phyloP scores from a whole-genome alignment of 2,113 vertebrate species.

The Antigone vipio region DNA sequence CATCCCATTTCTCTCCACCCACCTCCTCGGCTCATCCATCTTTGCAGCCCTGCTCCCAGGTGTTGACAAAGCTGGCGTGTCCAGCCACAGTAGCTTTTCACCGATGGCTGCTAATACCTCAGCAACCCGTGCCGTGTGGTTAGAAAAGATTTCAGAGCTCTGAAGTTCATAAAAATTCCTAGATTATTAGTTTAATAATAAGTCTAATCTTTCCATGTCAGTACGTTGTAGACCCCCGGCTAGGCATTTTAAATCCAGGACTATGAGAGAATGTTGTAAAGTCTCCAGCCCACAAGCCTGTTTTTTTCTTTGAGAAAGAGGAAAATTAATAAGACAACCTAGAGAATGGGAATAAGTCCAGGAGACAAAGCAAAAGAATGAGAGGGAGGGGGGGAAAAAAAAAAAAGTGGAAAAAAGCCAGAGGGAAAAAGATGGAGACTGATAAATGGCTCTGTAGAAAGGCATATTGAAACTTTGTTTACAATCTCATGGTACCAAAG shows the following conservation, averaged over 20 bases:
- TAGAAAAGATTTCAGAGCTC: slow-evolving; percentile 5
- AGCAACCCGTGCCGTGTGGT: neutral
- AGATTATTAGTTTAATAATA: slow-evolving; percentile 38
- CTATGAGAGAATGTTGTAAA: slow-evolving; percentile 35
- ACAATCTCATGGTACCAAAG: slow-evolving; percentile 15
- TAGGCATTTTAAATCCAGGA: neutral
- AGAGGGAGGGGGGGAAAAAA: neutral
- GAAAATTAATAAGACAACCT: slow-evolving; percentile 50
- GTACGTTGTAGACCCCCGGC: neutral
- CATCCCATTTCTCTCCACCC: neutral
- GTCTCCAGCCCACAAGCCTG: slow-evolving; percentile 13
- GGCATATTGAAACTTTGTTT: slow-evolving; percentile 17
- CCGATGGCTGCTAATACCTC: neutral
- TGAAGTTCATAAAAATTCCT: slow-evolving; percentile 46
- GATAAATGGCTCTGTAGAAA: slow-evolving; percentile 19
- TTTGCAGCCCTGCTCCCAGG: neutral
- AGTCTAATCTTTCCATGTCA: slow-evolving; percentile 19
- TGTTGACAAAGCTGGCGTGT: neutral
- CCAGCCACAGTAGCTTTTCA: neutral
- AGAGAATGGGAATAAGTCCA: slow-evolving; percentile 32
- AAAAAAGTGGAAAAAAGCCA: neutral
- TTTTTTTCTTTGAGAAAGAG: neutral
- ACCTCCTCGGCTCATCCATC: neutral
- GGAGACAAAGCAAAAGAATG: slow-evolving; percentile 12
- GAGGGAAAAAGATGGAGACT: neutral